Conservation (phyloP, 2,113 vertebrate genomes). For the Elaphurus davidianus region DNA sequence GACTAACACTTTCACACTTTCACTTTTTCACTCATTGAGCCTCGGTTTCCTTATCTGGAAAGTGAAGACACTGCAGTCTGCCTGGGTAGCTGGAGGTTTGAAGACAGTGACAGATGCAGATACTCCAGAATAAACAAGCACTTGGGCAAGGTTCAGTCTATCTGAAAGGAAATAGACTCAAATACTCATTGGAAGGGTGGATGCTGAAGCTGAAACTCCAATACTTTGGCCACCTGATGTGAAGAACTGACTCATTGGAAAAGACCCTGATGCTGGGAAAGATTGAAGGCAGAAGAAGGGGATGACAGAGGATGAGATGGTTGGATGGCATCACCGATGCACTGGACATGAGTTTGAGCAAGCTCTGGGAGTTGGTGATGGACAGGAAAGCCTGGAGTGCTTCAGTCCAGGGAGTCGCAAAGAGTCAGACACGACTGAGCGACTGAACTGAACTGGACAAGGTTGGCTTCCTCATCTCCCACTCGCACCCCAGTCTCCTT, state of each 20-base stretch:
- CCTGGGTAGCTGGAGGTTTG: neutral
- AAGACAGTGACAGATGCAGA: neutral
- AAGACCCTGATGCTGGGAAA: neutral
- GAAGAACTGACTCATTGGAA: neutral
- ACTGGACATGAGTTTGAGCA: neutral
- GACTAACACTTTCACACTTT: neutral
- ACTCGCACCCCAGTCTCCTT: neutral
- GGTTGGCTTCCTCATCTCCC: neutral
- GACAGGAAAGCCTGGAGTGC: neutral
- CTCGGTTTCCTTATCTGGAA: neutral
- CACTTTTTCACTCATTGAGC: neutral
- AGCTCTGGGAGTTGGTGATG: neutral
- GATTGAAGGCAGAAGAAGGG: neutral
- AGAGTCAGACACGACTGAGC: neutral
- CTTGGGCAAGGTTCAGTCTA: neutral
- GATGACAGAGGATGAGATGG: neutral
- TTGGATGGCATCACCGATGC: neutral
- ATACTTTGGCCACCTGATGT: neutral
- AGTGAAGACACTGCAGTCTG: neutral
- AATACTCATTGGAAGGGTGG: neutral
- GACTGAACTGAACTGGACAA: neutral
- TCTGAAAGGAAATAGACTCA: neutral
- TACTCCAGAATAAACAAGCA: neutral
- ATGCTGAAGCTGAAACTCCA: neutral
- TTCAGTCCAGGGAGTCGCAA: neutral